A percentile compares a stretch with the other conserved stretches of the same genome.
Evolutionary conservation across 2,888 invertebrate species (phyloP).

Genomic region (Chirona hameri): DNA sequence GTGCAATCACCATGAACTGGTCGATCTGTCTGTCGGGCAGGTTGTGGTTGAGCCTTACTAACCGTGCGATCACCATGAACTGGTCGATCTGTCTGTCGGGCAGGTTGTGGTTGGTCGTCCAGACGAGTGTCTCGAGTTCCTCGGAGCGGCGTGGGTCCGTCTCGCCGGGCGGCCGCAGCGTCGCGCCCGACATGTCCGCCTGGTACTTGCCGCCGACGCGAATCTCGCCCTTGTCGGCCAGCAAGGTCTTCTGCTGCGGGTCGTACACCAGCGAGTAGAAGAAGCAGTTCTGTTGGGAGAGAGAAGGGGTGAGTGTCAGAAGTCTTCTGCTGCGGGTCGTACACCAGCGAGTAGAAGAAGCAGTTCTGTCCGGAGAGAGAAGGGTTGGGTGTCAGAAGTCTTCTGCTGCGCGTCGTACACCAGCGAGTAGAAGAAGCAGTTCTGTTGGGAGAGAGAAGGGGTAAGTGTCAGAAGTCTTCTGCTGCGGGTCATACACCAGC

Average conservation of each 20-base stretch:
- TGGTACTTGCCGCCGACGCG: conserved; percentile 90
- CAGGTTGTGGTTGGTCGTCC: conserved; percentile 88
- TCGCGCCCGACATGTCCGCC: conserved; percentile 70
- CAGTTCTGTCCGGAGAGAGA: conserved; percentile 68
- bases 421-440: conserved; percentile 99
- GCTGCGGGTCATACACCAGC: conserved; percentile 97
- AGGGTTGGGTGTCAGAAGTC: conserved; percentile 56
- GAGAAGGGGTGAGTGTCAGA: conserved; percentile 42
- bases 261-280: conserved; percentile 99
- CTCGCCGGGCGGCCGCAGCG: conserved; percentile 34
- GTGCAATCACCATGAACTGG: no score
- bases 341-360: conserved; percentile 99
- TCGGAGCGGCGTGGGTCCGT: conserved; percentile 36
- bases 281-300: conserved; percentile 81
- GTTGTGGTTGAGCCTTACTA: conserved; percentile 32
- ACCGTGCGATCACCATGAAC: conserved; percentile 77
- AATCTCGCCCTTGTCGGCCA: conserved; percentile 98
- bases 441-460: conserved; percentile 57
- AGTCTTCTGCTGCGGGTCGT: conserved; percentile 98
- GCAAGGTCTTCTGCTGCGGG: conserved; percentile 95
- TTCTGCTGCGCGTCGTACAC: conserved; percentile 99
- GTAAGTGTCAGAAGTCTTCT: conserved; percentile 68
- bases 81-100: conserved; percentile 97
- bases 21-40: conserved; percentile 90
- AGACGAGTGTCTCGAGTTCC: conserved; percentile 85